A percentile compares a stretch with the other conserved stretches of the same genome.
These are phyloP conservation scores for Cephus pulcher DNA, from an alignment of 2,888 invertebrate genomes.

Conservation along the genomic window DNA sequence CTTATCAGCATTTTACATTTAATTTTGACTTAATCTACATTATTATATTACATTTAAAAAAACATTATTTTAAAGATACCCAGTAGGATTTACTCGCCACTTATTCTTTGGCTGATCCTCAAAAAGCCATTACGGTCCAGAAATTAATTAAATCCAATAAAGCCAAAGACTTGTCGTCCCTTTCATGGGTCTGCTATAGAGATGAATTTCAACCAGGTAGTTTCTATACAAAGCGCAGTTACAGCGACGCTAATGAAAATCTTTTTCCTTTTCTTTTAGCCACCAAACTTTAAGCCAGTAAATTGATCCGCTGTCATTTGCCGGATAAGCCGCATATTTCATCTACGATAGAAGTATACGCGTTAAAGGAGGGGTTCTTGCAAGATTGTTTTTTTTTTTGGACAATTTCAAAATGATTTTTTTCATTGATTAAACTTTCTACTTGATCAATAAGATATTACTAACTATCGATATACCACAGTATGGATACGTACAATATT, in stretches of 20 bases:
- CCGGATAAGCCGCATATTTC: neutral
- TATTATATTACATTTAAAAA: neutral
- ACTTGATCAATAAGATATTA: neutral
- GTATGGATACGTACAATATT: too few relatives aligned
- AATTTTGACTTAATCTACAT: neutral
- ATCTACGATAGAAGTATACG: neutral
- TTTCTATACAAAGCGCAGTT: neutral
- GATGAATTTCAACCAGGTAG: neutral
- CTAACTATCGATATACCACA: too few relatives aligned
- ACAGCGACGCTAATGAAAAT: neutral
- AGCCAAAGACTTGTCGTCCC: neutral
- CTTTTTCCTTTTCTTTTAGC: neutral
- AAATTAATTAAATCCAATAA: constrained; percentile 10
- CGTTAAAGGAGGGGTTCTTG: neutral
- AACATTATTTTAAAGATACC: neutral
- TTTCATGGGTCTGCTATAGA: neutral
- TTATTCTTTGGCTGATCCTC: neutral
- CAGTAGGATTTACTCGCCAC: neutral
- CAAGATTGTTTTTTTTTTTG: too few relatives aligned
- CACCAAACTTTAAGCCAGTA: neutral
- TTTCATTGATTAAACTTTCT: too few relatives aligned
- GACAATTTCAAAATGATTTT: too few relatives aligned
- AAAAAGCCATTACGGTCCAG: neutral
- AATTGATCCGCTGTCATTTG: neutral
- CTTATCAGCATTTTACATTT: neutral